Percentiles rank a stretch among this genome's conserved stretches.
Conservation (phyloP, 2,888 invertebrate genomes). For the Electrophaes corylata region DNA sequence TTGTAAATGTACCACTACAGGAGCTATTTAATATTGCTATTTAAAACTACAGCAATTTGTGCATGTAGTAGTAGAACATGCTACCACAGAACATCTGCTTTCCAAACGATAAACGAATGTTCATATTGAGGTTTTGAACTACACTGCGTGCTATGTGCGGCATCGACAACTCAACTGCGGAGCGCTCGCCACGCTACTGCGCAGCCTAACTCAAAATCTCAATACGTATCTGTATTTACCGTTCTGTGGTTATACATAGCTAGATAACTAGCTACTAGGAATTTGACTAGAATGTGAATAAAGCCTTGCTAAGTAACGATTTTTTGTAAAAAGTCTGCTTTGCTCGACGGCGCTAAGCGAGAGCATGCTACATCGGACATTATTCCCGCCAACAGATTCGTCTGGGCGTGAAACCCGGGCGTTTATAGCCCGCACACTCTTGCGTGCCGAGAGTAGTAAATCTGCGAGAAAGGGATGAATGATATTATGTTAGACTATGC, state of each 20-base stretch:
- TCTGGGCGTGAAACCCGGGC: background rate
- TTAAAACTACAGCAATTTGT: background rate
- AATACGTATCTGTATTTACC: no score
- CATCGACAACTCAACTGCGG: no score
- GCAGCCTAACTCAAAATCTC: no score
- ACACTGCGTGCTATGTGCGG: no score
- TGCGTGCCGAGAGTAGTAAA: slow-evolving; percentile 4
- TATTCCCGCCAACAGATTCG: background rate
- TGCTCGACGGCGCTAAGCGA: slow-evolving; percentile 18
- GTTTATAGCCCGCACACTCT: slow-evolving; percentile 3
- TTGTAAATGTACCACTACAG: background rate
- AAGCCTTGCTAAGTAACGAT: slow-evolving; percentile 25
- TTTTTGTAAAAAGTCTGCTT: slow-evolving; percentile 15
- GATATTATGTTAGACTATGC: background rate
- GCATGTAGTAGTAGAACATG: background rate
- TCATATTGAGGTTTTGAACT: no score
- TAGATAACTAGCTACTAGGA: slow-evolving; percentile 16
- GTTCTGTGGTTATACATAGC: no score
- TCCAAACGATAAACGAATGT: no score
- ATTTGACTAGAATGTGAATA: slow-evolving; percentile 21
- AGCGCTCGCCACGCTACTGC: no score
- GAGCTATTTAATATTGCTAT: background rate
- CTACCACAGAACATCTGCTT: slow-evolving; percentile 3
- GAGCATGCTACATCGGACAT: slow-evolving; percentile 3
- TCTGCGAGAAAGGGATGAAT: background rate